These are phyloP conservation scores for Macaria notata DNA, from an alignment of 2,888 invertebrate species.

Conservation along the genomic window DNA sequence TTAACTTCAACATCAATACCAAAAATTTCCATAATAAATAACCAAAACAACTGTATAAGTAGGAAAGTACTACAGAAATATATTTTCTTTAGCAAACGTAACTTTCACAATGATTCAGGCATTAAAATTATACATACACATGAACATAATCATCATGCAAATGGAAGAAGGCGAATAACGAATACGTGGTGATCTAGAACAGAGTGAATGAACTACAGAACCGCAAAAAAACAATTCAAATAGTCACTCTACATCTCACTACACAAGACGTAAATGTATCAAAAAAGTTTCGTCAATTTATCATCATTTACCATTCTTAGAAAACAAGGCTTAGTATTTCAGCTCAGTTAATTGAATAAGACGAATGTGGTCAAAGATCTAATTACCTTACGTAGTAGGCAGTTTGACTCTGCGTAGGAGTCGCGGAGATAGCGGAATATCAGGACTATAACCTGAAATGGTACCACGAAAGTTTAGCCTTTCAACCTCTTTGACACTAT, in stretches of 20 bases:
- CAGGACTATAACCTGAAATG: constrained; percentile 26
- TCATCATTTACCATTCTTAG: constrained; percentile 28
- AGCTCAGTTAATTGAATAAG: constrained; percentile 27
- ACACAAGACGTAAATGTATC: constrained; percentile 19
- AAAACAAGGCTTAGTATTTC: constrained; percentile 27
- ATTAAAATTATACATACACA: background rate
- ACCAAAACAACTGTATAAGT: too few relatives aligned
- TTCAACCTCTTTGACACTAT: constrained; percentile 16
- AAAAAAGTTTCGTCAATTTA: constrained; percentile 25
- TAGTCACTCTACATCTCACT: constrained; percentile 24
- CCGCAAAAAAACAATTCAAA: constrained; percentile 26
- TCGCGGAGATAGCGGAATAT: constrained; percentile 21
- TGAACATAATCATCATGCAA: constrained; percentile 11
- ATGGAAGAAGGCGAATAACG: constrained; percentile 14
- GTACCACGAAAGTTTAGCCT: constrained; percentile 20
- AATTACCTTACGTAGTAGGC: constrained; percentile 24
- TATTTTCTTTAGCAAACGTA: background rate
- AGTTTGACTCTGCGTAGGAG: constrained; percentile 23
- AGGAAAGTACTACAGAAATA: background rate
- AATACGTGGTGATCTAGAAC: constrained; percentile 21
- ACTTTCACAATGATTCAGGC: constrained; percentile 6
- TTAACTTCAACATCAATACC: too few relatives aligned
- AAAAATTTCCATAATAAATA: too few relatives aligned
- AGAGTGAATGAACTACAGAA: constrained; percentile 25
- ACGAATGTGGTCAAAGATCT: constrained; percentile 28